These are phyloP conservation scores for Oostethus manadensis DNA, from an alignment of 2,113 vertebrate species.

Conservation along the genomic window DNA sequence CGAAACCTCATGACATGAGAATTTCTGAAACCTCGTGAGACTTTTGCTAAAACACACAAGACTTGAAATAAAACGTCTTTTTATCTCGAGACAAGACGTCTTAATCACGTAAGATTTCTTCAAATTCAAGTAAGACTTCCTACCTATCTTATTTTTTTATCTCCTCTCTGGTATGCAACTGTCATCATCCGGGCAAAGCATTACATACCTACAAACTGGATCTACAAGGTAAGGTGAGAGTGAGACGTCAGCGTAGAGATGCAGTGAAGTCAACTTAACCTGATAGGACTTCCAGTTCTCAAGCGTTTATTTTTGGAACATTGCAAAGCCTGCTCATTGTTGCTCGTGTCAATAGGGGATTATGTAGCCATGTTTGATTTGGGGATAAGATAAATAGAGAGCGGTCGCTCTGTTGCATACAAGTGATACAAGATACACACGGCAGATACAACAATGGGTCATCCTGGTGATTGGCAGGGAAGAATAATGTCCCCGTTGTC, in stretches of 20 bases:
- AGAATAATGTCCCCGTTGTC: slow-evolving; percentile 1
- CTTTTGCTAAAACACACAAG: no score
- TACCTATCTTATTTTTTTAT: no score
- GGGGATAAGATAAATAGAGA: slow-evolving; percentile 39
- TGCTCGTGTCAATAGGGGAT: slow-evolving; percentile 47
- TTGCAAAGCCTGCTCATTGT: slow-evolving; percentile 50
- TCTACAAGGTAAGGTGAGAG: no score
- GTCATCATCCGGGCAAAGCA: no score
- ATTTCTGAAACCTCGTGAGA: no score
- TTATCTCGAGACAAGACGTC: no score
- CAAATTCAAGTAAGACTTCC: no score
- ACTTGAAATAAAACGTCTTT: no score
- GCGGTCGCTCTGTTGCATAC: slow-evolving; percentile 24
- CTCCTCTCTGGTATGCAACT: no score
- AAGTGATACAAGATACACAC: not conserved
- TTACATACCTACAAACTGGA: no score
- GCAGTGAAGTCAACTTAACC: slow-evolving; percentile 22
- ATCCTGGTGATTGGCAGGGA: slow-evolving; percentile 2
- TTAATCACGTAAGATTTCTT: no score
- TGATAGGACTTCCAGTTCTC: slow-evolving; percentile 30
- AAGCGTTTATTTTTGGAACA: slow-evolving; percentile 54
- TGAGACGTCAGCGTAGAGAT: not conserved
- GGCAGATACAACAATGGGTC: slow-evolving; percentile 3
- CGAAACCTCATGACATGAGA: no score
- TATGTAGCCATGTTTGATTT: slow-evolving; percentile 41